Conservation (phyloP, 2,797 vertebrate genomes). For the Lacerta agilis region DNA sequence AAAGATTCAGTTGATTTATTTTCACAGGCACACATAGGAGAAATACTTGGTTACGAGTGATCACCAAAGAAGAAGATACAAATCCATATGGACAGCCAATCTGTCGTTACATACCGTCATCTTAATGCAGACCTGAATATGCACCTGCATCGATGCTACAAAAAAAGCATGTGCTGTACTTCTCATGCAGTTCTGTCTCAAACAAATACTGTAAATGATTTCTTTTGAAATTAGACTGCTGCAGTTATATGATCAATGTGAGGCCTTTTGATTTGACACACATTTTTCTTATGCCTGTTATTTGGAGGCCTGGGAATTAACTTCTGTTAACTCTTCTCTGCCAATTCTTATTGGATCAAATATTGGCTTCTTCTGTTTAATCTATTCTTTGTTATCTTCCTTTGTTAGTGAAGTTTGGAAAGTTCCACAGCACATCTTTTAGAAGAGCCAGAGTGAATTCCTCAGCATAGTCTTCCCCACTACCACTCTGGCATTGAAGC, state of each 20-base stretch:
- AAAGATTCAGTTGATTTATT: no score
- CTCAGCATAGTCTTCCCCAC: background rate
- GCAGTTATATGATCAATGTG: background rate
- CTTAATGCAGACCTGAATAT: background rate
- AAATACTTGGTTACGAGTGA: no score
- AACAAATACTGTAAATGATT: background rate
- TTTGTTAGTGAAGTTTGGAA: slow-evolving; percentile 10
- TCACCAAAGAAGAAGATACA: background rate
- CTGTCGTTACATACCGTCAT: background rate
- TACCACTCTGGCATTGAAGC: background rate
- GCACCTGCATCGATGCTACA: background rate
- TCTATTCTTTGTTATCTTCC: slow-evolving; percentile 11
- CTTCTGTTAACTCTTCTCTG: slow-evolving; percentile 23
- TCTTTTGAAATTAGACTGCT: background rate
- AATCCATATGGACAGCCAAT: background rate
- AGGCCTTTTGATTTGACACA: background rate
- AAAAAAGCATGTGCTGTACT: background rate
- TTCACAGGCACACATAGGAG: no score
- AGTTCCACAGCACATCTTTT: background rate
- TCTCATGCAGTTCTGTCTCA: background rate
- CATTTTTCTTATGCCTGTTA: background rate
- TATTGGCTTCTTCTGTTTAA: background rate
- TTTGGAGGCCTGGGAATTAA: background rate
- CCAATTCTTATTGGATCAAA: slow-evolving; percentile 15
- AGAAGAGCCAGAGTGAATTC: slow-evolving; percentile 1